Conservation (phyloP, 92 coral and sea anemone genomes). For the Siderastrea siderea region DNA sequence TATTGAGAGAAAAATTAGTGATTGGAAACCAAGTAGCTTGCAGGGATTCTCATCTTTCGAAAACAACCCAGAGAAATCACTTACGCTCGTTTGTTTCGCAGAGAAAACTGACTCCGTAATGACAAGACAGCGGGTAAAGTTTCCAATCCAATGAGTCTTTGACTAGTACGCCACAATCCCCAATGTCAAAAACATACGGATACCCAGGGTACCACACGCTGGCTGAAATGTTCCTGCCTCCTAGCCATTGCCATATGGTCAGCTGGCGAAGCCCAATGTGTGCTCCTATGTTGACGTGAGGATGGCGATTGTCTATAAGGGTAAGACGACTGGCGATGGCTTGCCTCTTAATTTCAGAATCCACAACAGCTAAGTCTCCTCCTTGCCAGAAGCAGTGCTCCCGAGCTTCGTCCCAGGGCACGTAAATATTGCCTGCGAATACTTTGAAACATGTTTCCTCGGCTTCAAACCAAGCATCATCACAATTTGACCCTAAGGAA, state of each 20-base stretch:
- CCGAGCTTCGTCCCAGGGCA: slow-evolving; percentile 7
- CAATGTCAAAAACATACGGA: neutral
- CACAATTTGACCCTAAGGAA: slow-evolving; percentile 24
- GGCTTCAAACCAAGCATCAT: slow-evolving; percentile 38
- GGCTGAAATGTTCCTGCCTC: neutral
- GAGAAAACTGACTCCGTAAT: neutral
- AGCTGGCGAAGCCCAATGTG: slow-evolving; percentile 14
- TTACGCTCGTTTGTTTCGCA: slow-evolving; percentile 29
- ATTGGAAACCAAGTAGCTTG: too few relatives aligned
- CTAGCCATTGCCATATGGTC: slow-evolving; percentile 35
- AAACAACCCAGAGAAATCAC: neutral
- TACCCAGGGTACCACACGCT: slow-evolving; percentile 14
- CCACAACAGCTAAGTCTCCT: slow-evolving; percentile 67
- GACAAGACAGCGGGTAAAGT: neutral
- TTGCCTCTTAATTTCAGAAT: slow-evolving; percentile 42
- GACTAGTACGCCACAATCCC: neutral
- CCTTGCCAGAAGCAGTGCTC: neutral
- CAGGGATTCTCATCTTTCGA: too few relatives aligned
- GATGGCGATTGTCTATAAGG: neutral
- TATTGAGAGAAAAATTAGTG: too few relatives aligned
- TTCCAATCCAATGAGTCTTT: neutral
- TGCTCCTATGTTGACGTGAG: neutral
- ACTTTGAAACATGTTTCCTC: slow-evolving; percentile 33
- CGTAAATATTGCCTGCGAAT: neutral
- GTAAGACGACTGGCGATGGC: slow-evolving; percentile 1